A percentile compares a stretch with the other conserved stretches of the same genome.
phyloP scores from a whole-genome alignment of 2,888 invertebrate species.

The Caenorhabditis japonica region DNA sequence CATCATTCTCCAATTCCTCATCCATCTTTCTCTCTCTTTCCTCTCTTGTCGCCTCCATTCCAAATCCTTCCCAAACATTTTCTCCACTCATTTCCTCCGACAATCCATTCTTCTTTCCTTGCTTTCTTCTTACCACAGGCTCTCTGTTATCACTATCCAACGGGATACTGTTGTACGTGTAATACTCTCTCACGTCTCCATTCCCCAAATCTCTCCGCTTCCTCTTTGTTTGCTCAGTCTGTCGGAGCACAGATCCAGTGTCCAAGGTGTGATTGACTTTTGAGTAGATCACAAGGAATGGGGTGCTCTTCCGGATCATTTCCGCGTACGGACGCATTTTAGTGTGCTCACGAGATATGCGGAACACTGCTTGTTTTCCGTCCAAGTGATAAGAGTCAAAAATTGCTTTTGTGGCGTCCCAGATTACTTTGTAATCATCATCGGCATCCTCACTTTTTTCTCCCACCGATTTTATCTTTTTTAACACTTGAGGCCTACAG shows the following conservation, averaged over 20 bases:
- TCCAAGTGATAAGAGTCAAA: conserved; percentile 60
- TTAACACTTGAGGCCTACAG: conserved; percentile 42
- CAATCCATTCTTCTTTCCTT: conserved; percentile 26
- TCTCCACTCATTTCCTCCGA: conserved; percentile 43
- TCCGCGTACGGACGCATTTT: conserved; percentile 61
- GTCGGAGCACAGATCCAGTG: conserved; percentile 41
- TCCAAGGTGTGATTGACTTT: conserved; percentile 60
- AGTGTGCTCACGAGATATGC: conserved; percentile 54
- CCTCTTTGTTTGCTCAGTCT: conserved; percentile 51
- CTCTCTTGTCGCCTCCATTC: conserved; percentile 51
- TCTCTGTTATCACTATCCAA: conserved; percentile 40
- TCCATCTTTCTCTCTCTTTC: conserved; percentile 40
- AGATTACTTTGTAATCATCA: conserved; percentile 50
- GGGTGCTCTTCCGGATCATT: conserved; percentile 58
- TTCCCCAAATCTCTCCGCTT: conserved; percentile 47
- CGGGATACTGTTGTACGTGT: conserved; percentile 45
- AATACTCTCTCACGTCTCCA: conserved; percentile 41
- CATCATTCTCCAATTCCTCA: conserved; percentile 55
- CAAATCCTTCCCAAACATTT: conserved; percentile 63
- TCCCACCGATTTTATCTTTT: conserved; percentile 38
- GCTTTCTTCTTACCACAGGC: conserved; percentile 22
- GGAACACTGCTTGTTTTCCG: conserved; percentile 54
- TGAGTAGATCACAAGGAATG: conserved; percentile 60
- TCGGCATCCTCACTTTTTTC: conserved; percentile 3
- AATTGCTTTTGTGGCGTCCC: conserved; percentile 59